Evolutionary conservation across 2,113 vertebrate species (phyloP).

Genomic region (Bettongia penicillata): DNA sequence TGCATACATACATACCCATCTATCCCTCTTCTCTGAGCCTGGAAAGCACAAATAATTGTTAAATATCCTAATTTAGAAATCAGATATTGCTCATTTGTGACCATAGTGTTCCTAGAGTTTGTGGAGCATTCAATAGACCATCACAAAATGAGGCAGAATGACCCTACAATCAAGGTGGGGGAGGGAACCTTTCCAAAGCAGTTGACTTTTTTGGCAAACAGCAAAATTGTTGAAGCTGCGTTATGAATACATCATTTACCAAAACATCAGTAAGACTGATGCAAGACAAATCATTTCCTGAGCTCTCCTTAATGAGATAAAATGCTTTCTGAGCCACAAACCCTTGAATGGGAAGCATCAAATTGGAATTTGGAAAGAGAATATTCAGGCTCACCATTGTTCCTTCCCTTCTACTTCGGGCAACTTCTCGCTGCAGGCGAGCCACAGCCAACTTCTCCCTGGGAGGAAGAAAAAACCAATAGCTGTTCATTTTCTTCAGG

Average conservation of each 20-base stretch:
- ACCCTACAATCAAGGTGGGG: neutral
- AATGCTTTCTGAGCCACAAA: neutral
- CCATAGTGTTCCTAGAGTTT: neutral
- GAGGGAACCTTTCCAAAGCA: slow-evolving; percentile 25
- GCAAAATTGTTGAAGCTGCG: slow-evolving; percentile 13
- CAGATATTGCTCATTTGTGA: slow-evolving; percentile 38
- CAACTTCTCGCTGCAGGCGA: slow-evolving; percentile 92
- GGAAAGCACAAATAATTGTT: slow-evolving; percentile 36
- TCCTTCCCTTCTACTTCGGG: slow-evolving; percentile 91
- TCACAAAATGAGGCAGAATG: slow-evolving; percentile 19
- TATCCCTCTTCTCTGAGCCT: neutral
- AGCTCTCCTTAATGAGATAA: slow-evolving; percentile 34
- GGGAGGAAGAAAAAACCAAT: slow-evolving; percentile 77
- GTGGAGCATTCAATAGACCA: slow-evolving; percentile 6
- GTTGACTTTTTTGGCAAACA: neutral
- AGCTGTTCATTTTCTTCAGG: slow-evolving; percentile 49
- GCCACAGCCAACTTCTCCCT: slow-evolving; percentile 96
- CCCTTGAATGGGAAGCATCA: neutral
- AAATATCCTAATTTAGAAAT: slow-evolving; percentile 49
- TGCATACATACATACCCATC: neutral
- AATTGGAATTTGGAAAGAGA: neutral
- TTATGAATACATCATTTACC: slow-evolving; percentile 18
- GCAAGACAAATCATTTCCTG: slow-evolving; percentile 42
- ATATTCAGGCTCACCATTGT: slow-evolving; percentile 88
- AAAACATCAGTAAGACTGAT: slow-evolving; percentile 7